Conservation (phyloP, 2,113 vertebrate genomes). For the Pantherophis guttatus region DNA sequence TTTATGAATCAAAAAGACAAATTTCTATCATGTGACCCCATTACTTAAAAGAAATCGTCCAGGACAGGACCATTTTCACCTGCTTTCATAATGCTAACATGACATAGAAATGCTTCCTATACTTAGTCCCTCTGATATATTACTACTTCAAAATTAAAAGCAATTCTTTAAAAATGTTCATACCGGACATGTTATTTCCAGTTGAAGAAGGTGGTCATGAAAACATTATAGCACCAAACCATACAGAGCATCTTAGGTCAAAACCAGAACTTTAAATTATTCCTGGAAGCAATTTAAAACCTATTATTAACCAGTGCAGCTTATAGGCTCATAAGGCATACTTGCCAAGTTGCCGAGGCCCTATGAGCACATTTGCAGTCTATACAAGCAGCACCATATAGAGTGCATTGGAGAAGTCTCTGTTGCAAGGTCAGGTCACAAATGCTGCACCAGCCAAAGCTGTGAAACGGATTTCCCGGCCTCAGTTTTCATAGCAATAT, state of each 20-base stretch:
- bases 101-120: background rate
- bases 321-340: background rate
- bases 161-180: background rate
- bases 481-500: background rate
- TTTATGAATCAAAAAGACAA: background rate
- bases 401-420: background rate
- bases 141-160: background rate
- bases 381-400: background rate
- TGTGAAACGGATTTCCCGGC: background rate
- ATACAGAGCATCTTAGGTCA: background rate
- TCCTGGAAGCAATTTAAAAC: background rate
- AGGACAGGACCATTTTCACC: background rate
- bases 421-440: background rate
- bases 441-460: background rate
- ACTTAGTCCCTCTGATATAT: background rate
- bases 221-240: background rate
- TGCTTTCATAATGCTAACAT: background rate
- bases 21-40: background rate
- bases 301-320: background rate
- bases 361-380: background rate
- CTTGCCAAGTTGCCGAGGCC: background rate
- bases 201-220: background rate
- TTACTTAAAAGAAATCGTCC: background rate
- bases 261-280: background rate
- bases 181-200: background rate